Percentiles rank a stretch among this genome's conserved stretches.
Evolutionary conservation across 2,797 vertebrate species (phyloP).

Genomic region (Hapalemur alaotrensis): DNA sequence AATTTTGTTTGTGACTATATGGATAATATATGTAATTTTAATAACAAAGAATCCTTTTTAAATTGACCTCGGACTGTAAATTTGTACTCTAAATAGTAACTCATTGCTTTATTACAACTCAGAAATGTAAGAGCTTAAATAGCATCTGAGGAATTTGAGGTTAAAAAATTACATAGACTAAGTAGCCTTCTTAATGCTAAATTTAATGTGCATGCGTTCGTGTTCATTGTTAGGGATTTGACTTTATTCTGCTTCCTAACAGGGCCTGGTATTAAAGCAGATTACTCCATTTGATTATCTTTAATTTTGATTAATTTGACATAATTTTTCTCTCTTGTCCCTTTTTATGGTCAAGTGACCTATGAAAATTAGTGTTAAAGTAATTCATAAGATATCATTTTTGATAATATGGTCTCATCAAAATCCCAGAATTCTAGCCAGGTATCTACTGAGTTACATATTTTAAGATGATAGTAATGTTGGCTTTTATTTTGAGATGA

Average conservation of each 20-base stretch:
- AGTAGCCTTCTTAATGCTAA: constrained; percentile 15
- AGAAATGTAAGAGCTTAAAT: constrained; percentile 16
- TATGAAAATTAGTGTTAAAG: constrained; percentile 56
- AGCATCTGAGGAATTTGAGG: background rate
- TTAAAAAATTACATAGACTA: background rate
- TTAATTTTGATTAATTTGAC: constrained; percentile 58
- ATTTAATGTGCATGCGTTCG: background rate
- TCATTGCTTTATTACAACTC: background rate
- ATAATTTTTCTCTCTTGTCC: background rate
- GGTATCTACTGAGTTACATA: background rate
- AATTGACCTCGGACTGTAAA: background rate
- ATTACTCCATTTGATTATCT: constrained; percentile 16
- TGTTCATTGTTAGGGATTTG: constrained; percentile 18
- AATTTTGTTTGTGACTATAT: background rate
- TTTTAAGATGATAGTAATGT: constrained; percentile 5
- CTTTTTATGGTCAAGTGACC: constrained; percentile 16
- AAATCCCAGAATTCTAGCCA: background rate
- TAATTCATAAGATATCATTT: background rate
- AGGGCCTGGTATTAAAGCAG: background rate
- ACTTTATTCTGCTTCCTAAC: background rate
- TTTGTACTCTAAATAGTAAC: constrained; percentile 21
- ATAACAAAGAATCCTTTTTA: constrained; percentile 26
- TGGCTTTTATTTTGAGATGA: constrained; percentile 23
- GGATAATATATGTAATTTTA: background rate
- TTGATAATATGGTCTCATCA: background rate